A percentile compares a stretch with the other conserved stretches of the same genome.
These are phyloP conservation scores for Brienomyrus longianalis DNA, from an alignment of 2,113 vertebrate species.

Conservation along the genomic window DNA sequence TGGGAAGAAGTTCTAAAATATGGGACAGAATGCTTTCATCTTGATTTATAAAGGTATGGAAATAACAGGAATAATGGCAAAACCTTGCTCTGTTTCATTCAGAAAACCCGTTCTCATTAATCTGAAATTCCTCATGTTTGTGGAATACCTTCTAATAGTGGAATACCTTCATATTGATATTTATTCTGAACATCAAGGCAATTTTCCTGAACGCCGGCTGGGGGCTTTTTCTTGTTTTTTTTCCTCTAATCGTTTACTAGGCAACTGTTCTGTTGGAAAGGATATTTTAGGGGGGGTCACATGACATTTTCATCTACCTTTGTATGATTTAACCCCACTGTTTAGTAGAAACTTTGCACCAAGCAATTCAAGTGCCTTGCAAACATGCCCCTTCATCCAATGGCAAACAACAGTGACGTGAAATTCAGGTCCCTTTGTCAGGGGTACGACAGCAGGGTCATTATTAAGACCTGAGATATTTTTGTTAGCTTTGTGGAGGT, in stretches of 20 bases:
- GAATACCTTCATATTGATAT: not conserved
- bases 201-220: not conserved
- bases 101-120: not conserved
- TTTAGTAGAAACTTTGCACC: not conserved
- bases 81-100: not conserved
- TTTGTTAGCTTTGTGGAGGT: not conserved
- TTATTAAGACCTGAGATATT: not conserved
- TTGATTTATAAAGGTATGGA: not conserved
- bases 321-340: not conserved
- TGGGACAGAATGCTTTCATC: not conserved
- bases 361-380: not conserved
- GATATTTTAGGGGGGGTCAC: not conserved
- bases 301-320: not conserved
- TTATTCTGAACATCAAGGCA: not conserved
- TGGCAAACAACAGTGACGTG: not conserved
- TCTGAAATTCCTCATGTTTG: not conserved
- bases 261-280: not conserved
- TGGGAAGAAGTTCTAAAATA: not conserved
- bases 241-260: not conserved
- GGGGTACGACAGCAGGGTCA: not conserved
- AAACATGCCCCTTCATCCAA: not conserved
- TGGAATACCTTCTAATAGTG: not conserved
- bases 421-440: not conserved
- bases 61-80: not conserved
- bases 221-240: not conserved